A percentile compares a stretch with the other conserved stretches of the same genome.
Evolutionary conservation across 1,140 invertebrate species (phyloP).

Genomic region (Harpegnathos saltator): DNA sequence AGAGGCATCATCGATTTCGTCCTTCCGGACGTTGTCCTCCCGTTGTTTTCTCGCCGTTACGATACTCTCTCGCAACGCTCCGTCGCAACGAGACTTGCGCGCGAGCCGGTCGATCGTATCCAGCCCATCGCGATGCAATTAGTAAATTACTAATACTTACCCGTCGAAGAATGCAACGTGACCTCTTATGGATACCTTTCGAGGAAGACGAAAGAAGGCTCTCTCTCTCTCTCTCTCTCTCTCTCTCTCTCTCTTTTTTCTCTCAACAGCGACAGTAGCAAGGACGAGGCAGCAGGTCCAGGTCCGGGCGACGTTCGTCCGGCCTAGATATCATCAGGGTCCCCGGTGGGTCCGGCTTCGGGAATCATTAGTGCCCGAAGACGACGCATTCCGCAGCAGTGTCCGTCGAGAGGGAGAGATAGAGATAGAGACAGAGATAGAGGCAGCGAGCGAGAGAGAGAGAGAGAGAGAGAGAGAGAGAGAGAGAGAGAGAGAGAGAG

Average conservation of each 20-base stretch:
- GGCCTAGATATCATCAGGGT: conserved; percentile 73
- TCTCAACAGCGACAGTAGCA: conserved; percentile 54
- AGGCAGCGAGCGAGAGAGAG: neutral
- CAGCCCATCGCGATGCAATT: conserved; percentile 36
- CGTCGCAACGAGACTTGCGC: neutral
- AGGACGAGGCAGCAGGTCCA: conserved; percentile 29
- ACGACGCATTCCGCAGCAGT: conserved; percentile 71
- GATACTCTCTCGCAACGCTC: neutral
- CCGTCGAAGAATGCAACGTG: conserved; percentile 60
- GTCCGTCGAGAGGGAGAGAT: conserved; percentile 13
- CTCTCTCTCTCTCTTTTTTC: no score
- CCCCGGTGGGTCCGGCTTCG: conserved; percentile 69
- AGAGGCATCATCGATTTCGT: conserved; percentile 21
- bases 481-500: no score
- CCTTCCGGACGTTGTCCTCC: neutral
- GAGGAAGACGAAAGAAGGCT: conserved; percentile 24
- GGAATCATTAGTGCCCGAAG: conserved; percentile 71
- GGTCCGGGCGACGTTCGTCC: conserved; percentile 59
- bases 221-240: no score
- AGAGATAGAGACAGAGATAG: neutral
- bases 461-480: no score
- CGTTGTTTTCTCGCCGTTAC: neutral
- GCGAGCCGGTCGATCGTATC: conserved; percentile 9
- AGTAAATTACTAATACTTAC: conserved; percentile 67
- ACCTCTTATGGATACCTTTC: conserved; percentile 35